Evolutionary conservation across 2,888 invertebrate species (phyloP), one percentile per base, ranked within the genome.

Genomic region (Zhengitettix transpicula): DNA sequence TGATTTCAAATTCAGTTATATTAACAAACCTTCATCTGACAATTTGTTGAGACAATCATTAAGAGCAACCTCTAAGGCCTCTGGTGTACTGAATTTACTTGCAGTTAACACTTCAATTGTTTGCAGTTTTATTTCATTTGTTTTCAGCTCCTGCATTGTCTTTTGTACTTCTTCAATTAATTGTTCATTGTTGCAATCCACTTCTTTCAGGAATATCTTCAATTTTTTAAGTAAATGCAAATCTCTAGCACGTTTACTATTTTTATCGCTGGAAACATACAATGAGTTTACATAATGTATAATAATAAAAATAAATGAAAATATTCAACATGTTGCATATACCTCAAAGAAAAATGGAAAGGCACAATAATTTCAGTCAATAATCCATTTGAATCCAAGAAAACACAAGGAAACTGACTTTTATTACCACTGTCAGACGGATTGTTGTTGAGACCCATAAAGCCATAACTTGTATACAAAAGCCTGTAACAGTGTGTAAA

Each of bases 191-290:
- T 77, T 72, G 40, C 72, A 71, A 14, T 78, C 74, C 52, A 77
- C 76, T 57, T 81, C 79, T 68, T 83, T 83, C 15, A 89, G 71
- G 63, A 80, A 77, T 52, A 81, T 81, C 62, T 85, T 82, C 40
- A 89, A 72, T 65, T 89, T 85, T 68, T 89, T 84, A 62, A 94
- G 77, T 55, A 92, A 76, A 73, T 95, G 92, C 58, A 94, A 79
- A 72, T 96, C 96, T 66, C 90, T 82, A 0, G 92, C 88, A 67
- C 88, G 82, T 67, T 87, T 86, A 61, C 89, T 92, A 72, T 89
- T 89, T 70, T 87, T 88, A 66, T 89, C 92, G 71, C 88, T 89
- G 66, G 9, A 56, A 58, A 14, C n/a, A 55, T 58, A 57, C 56
- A 44, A 52, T 16, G 9, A 52, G n/a, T 47, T n/a, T 7, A 52